Evolutionary conservation across 2,113 vertebrate genomes (phyloP), one percentile per base, ranked within the genome.

Genomic region (Sorex araneus): DNA sequence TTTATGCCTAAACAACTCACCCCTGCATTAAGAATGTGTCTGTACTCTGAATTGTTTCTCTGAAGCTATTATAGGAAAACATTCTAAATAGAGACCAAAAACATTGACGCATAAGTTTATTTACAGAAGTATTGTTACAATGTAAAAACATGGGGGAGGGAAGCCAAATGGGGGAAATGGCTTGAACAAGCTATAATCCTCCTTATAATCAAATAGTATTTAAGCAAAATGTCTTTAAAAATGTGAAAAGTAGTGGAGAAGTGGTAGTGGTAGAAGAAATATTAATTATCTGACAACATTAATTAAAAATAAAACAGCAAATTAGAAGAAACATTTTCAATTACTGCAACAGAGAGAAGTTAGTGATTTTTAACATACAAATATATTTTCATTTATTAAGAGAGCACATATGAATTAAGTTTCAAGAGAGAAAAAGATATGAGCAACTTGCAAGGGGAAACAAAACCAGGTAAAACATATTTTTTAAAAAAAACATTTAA

Each of bases 381-480:
- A 89, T 86, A 54, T 23, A 60, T 66, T 54, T 82, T 64, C 78
- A 93, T 91, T 81, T 69, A 81, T 87, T 93, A 81, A 89, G 11
- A 89, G 11, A 90, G 36, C 40, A 92, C n/a, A 57, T 80, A 82
- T 36, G 40, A 93, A 91, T 16, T 84, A 80, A 71, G 15, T 25
- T 36, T 87, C 71, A 74, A 75, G 23, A 80, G 36, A 77, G 16
- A 82, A 89, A 90, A 92, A 75, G 30, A 70, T 57, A 95, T 70
- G n/a, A 85, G 74, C 6, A 93, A 83, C n/a, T 92, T 93, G 60
- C 32, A 89, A 93, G 40, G 73, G 50, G 91, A 92, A 92, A 70
- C 13, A 92, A 66, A 92, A 60, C 3, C 81, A 18, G 13, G 19
- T 75, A 91, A 75, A 18, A 93, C 76, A 90, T 27, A 57, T 76